These are phyloP conservation scores for Paramuricea clavata DNA, from an alignment of 92 coral and sea anemone species.

Conservation along the genomic window DNA sequence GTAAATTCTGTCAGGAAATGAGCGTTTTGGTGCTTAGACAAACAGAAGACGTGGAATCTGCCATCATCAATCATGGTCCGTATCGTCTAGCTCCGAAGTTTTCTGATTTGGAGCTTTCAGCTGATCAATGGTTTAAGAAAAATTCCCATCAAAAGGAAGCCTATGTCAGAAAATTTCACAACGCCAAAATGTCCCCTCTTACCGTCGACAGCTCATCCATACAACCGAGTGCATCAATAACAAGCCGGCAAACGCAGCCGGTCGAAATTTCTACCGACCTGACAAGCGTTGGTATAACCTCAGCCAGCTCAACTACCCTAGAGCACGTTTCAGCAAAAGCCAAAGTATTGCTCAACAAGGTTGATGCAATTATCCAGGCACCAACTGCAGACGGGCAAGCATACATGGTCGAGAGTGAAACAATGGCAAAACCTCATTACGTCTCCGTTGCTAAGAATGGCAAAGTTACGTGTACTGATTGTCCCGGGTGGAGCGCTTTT, in stretches of 20 bases:
- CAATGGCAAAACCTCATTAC: conserved; percentile 50
- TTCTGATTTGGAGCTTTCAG: too few species aligned
- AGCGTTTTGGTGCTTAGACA: conserved; percentile 52
- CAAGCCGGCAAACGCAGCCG: not conserved
- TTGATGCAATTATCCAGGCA: conserved; percentile 49
- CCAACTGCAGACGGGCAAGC: conserved; percentile 31
- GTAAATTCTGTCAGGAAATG: conserved; percentile 65
- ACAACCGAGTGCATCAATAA: not conserved
- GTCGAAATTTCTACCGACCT: conserved; percentile 11
- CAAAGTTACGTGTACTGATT: conserved; percentile 55
- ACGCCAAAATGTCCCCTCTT: not conserved
- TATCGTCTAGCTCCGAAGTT: conserved; percentile 44
- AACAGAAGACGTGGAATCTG: conserved; percentile 67
- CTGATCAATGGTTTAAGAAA: too few species aligned
- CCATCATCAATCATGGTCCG: conserved; percentile 69
- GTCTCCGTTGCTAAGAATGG: conserved; percentile 44
- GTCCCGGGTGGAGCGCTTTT: conserved; percentile 46
- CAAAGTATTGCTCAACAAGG: conserved; percentile 32
- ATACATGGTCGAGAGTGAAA: conserved; percentile 54
- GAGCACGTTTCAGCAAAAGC: conserved; percentile 33
- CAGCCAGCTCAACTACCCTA: not conserved
- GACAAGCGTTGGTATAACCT: not conserved
- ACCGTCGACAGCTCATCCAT: not conserved
- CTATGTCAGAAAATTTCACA: conserved; percentile 51
- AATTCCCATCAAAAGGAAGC: too few species aligned